Evolutionary conservation across 35 echinoderm and acorn worm species (phyloP), one percentile per base, ranked within the genome.

Genomic region (Nesometra sesokonis): DNA sequence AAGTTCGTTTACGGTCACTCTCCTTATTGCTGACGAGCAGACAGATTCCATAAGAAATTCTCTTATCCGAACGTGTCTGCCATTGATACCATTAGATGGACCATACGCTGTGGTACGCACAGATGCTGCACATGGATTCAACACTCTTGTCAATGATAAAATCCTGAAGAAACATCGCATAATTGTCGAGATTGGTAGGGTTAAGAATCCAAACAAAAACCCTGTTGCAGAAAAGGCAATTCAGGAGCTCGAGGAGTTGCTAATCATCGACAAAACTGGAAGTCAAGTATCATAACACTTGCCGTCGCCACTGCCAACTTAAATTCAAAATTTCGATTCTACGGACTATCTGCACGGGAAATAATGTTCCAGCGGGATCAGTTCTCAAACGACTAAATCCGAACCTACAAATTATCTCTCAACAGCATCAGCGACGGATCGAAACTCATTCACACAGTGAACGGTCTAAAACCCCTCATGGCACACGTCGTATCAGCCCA

Each of bases 201-300:
- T 46, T n/a, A 88, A 94, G 35, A 94, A 94, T 84, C 32, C 43
- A 4, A 91, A 93, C 80, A 93, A 91, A 34, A 93, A 93, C 46
- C 86, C 79, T 1, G 85, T 94, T 0, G 89, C 93, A 19, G 89
- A 91, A 35, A 94, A 82, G 34, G 89, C 89, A 27, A 77, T 94
- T 33, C 86, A 87, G 27, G 93, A 94, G 35, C 82, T 94, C 27
- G 89, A 93, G 37, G 35, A 87, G n/a, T n/a, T n/a, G n/a, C n/a
- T n/a, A n/a, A n/a, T n/a, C 52, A 89, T 86, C 79, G 78, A 90
- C 32, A 80, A 84, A 0, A 79, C 38, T 82, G 88, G 93, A n/a
- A 32, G 85, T 21, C 84, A 84, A 37, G 76, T 84, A 31, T 37
- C 93, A 36, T 80, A 80, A 2, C 47, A 87, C 27, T 46, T 80